These are phyloP conservation scores for Mormyrus hasselquistii DNA, from an alignment of 2,797 vertebrate species.

Conservation along the genomic window DNA sequence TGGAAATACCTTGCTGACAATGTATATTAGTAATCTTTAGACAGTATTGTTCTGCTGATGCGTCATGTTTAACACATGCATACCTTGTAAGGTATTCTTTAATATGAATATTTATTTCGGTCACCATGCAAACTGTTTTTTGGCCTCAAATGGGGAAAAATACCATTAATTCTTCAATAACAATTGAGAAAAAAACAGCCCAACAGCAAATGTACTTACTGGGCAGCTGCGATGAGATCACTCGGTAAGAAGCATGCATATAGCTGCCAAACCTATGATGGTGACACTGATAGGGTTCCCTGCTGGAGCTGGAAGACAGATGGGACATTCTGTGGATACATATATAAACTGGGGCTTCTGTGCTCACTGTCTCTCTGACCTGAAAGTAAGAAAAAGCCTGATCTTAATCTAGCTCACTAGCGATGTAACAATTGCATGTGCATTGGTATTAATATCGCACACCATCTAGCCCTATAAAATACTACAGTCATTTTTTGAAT, in stretches of 20 bases:
- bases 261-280: background rate
- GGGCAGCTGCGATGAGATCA: background rate
- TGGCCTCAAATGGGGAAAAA: background rate
- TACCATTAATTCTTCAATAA: background rate
- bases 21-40: background rate
- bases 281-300: background rate
- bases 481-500: background rate
- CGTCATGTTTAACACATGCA: background rate
- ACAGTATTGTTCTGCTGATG: background rate
- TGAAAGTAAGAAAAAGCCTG: background rate
- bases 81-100: background rate
- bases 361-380: background rate
- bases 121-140: background rate
- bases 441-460: background rate
- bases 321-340: background rate
- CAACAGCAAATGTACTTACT: background rate
- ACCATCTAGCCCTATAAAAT: background rate
- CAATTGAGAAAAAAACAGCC: background rate
- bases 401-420: background rate
- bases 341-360: background rate
- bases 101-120: background rate
- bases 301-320: background rate
- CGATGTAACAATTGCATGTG: background rate
- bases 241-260: background rate
- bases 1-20: background rate